Conservation (phyloP, 2,888 invertebrate genomes). For the Myopa testacea region DNA sequence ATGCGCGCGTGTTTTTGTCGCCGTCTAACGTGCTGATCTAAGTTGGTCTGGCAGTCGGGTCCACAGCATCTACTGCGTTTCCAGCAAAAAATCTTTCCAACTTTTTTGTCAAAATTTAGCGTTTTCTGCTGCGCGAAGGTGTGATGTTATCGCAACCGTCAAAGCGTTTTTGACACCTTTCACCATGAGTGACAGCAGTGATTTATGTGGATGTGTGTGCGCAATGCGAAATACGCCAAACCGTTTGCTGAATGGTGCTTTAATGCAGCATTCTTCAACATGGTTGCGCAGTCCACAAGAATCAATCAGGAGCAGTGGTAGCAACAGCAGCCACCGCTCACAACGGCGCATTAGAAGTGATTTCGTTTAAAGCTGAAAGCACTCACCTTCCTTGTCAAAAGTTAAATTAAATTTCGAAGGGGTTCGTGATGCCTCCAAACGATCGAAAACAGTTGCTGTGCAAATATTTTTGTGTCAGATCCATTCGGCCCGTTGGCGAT, state of each 20-base stretch:
- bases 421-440: not conserved
- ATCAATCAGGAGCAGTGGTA: slow-evolving; percentile 20
- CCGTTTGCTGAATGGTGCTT: not conserved
- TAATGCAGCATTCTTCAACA: not conserved
- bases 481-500: slow-evolving; percentile 47
- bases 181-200: slow-evolving; percentile 33
- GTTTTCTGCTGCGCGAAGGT: slow-evolving; percentile 15
- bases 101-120: slow-evolving; percentile 28
- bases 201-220: slow-evolving; percentile 12
- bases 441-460: slow-evolving; percentile 32
- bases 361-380: not conserved
- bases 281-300: slow-evolving; percentile 2
- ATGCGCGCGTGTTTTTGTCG: slow-evolving; percentile 15
- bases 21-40: slow-evolving; percentile 57
- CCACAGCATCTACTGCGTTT: not conserved
- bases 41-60: slow-evolving; percentile 30
- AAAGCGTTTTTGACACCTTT: slow-evolving; percentile 51
- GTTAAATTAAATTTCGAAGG: slow-evolving; percentile 22
- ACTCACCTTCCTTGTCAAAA: not conserved
- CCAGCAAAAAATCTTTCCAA: not conserved
- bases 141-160: slow-evolving; percentile 46
- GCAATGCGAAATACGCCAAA: not conserved
- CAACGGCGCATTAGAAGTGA: not conserved
- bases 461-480: slow-evolving; percentile 49
- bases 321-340: not conserved